Percentiles rank a stretch among this genome's conserved stretches.
Conservation (phyloP, 2,113 vertebrate genomes). For the Thunnus maccoyii region DNA sequence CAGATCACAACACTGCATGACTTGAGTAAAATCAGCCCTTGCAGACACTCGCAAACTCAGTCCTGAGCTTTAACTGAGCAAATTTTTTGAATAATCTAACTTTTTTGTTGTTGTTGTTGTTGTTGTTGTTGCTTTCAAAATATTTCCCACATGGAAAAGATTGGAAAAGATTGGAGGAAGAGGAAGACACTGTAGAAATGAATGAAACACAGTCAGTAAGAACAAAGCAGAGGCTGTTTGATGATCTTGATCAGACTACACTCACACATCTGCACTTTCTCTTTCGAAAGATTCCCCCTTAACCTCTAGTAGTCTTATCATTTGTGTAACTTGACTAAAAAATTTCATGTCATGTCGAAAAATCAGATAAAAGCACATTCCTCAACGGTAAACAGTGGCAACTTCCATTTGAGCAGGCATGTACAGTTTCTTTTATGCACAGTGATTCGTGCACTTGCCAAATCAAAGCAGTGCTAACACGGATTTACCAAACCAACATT, state of each 20-base stretch:
- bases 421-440: conserved; percentile 8
- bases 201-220: not conserved
- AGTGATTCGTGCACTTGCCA: conserved; percentile 49
- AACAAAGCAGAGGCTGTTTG: conserved; percentile 5
- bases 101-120: not conserved
- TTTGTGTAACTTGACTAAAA: not conserved
- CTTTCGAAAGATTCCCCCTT: not conserved
- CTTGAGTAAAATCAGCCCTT: conserved; percentile 3
- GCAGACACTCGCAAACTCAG: conserved; percentile 14
- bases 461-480: conserved; percentile 17
- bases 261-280: not conserved
- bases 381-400: conserved; percentile 28
- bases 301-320: not conserved
- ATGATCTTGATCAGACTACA: not conserved
- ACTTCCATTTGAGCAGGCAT: not conserved
- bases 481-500: conserved; percentile 57
- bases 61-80: not conserved
- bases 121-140: not conserved
- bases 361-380: not conserved
- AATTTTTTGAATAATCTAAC: conserved; percentile 1
- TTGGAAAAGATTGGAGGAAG: too few species aligned
- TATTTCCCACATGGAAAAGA: not conserved
- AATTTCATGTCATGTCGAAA: not conserved
- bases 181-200: not conserved
- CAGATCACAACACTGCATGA: conserved; percentile 43